These are phyloP conservation scores for Trichopria drosophilae DNA, from an alignment of 2,888 invertebrate species.

Conservation along the genomic window DNA sequence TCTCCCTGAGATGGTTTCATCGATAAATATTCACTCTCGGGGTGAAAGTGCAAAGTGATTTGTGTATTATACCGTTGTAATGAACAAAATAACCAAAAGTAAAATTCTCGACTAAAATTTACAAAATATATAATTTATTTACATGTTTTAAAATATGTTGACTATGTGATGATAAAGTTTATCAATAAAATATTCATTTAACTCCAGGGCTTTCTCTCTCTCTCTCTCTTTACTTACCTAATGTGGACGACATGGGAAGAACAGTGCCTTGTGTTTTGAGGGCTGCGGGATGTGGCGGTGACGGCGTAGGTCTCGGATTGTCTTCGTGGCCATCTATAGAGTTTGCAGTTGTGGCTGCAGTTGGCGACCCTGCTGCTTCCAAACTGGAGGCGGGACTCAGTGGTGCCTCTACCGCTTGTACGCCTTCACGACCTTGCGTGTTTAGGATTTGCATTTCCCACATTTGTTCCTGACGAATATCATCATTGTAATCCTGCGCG, in stretches of 20 bases:
- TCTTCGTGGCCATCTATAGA: constrained; percentile 45
- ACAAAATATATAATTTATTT: no score
- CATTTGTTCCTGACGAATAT: constrained; percentile 89
- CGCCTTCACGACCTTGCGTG: constrained; percentile 55
- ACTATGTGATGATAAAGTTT: no score
- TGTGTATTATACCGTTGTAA: no score
- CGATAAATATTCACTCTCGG: no score
- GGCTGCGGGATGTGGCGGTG: constrained; percentile 44
- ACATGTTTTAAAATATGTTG: no score
- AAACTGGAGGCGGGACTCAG: constrained; percentile 49
- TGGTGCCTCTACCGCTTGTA: constrained; percentile 43
- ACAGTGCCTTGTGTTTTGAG: constrained; percentile 43
- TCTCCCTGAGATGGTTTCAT: no score
- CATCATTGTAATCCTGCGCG: constrained; percentile 84
- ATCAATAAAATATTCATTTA: no score
- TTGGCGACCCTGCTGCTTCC: constrained; percentile 47
- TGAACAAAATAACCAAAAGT: no score
- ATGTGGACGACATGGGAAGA: constrained; percentile 2
- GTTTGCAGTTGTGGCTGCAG: constrained; percentile 48
- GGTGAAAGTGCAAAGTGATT: no score
- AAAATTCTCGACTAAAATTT: no score
- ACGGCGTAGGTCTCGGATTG: constrained; percentile 42
- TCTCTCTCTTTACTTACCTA: no score
- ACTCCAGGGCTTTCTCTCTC: no score
- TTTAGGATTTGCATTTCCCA: constrained; percentile 87